Evolutionary conservation across 1,140 invertebrate genomes (phyloP).

Genomic region (Solenopsis fugax): DNA sequence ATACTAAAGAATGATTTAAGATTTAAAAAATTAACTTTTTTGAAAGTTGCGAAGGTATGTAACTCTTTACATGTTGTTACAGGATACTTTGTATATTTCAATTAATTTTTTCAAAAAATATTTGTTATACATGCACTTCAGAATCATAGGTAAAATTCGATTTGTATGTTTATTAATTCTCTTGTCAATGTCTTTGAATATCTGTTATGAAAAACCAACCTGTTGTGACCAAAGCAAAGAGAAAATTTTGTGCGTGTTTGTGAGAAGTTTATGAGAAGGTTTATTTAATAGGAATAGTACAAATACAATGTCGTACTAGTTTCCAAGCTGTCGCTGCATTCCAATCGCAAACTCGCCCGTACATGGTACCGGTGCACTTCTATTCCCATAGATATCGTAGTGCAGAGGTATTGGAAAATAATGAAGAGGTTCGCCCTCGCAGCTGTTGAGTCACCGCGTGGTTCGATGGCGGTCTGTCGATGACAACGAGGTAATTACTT

Average conservation of each 20-base stretch:
- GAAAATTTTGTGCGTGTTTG: neutral
- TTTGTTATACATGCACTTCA: neutral
- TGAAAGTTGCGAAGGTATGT: no score
- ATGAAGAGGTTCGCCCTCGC: conserved; percentile 76
- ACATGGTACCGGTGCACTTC: conserved; percentile 54
- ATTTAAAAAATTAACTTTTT: no score
- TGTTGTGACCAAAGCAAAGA: neutral
- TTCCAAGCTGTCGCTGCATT: conserved; percentile 55
- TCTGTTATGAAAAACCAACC: conserved; percentile 28
- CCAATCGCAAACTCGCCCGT: conserved; percentile 36
- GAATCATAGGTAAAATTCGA: conserved; percentile 10
- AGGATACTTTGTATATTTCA: neutral
- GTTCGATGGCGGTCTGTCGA: conserved; percentile 75
- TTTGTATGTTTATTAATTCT: neutral
- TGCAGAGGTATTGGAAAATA: conserved; percentile 76
- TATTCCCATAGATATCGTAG: conserved; percentile 63
- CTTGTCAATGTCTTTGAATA: neutral
- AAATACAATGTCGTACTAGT: conserved; percentile 47
- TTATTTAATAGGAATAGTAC: conserved; percentile 16
- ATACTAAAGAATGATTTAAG: no score
- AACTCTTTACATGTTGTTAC: no score
- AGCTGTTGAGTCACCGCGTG: conserved; percentile 70
- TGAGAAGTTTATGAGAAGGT: neutral
- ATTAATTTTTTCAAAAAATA: neutral
- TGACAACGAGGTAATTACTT: conserved; percentile 80